phyloP scores from a whole-genome alignment of 1,140 invertebrate genomes.

The Neelides sp. region DNA sequence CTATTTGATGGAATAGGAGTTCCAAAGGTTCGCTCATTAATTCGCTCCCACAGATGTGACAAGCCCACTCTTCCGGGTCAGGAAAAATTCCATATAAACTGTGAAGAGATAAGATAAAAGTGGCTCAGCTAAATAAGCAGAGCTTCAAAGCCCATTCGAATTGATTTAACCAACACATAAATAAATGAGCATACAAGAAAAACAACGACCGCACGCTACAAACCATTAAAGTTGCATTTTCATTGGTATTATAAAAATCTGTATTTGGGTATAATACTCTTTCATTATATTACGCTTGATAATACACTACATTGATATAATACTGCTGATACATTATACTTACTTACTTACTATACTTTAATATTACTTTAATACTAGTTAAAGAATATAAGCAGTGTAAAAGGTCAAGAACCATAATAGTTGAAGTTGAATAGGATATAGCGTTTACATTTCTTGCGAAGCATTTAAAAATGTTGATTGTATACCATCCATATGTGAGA shows the following conservation, averaged over 20 bases:
- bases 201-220: constrained; percentile 6
- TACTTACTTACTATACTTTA: too few species aligned
- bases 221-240: too few species aligned
- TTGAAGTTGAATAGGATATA: constrained; percentile 31
- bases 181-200: constrained; percentile 15
- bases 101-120: too few species aligned
- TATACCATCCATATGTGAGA: constrained; percentile 73
- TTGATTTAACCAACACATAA: too few species aligned
- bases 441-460: neutral
- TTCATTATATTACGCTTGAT: too few species aligned
- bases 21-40: constrained; percentile 17
- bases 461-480: constrained; percentile 9
- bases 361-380: constrained; percentile 25
- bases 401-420: constrained; percentile 37
- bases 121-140: too few species aligned
- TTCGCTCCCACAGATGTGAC: constrained; percentile 16
- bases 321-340: too few species aligned
- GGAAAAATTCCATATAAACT: constrained; percentile 25
- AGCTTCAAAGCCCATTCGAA: too few species aligned
- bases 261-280: too few species aligned
- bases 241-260: too few species aligned
- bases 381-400: constrained; percentile 38
- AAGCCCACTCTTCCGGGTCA: constrained; percentile 25
- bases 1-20: constrained; percentile 23
- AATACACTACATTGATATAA: too few species aligned